Evolutionary conservation across 2,797 vertebrate genomes (phyloP), one percentile per base, ranked within the genome.

Genomic region (Carcharodon carcharias): DNA sequence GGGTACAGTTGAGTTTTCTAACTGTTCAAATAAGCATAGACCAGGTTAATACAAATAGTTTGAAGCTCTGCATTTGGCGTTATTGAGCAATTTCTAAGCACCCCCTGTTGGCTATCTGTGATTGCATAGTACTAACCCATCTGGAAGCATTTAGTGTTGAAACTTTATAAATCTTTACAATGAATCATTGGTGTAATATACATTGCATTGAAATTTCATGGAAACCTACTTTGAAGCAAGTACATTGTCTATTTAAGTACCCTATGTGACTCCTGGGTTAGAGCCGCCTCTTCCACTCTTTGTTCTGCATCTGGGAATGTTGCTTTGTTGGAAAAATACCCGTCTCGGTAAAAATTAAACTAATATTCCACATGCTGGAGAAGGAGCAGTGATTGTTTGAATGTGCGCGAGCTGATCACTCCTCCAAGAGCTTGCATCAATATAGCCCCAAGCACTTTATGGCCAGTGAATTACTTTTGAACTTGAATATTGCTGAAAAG

Each of bases 361-460:
- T 82, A 82, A 82, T 82, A 82, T 82, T 82, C 77, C 77, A 40
- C 77, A 82, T 82, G 77, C n/a, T 82, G n/a, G 77, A 16, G n/a
- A 82, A 40, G n/a, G n/a, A 82, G 77, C 77, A 40, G n/a, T 40
- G n/a, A 40, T 40, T 82, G 77, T 40, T 82, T 82, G n/a, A 82
- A 40, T 40, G 77, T 40, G 77, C 77, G 35, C 14, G 0, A 80
- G 77, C 35, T 80, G 73, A 80, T 12, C 9, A 14, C 73, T 80
- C 2, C 35, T 40, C 12, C n/a, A n/a, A 82, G n/a, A 40, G 14
- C 2, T 77, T n/a, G n/a, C n/a, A 35, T 18, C 16, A 2, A 40
- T 82, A 82, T 40, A 82, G 77, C n/a, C 73, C 77, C 16, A 40
- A 82, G 77, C 16, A 14, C 35, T 77, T 35, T 2, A 11, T 35